Percentiles rank a stretch among this genome's conserved stretches.
phyloP scores from a whole-genome alignment of 1,140 invertebrate genomes.

The Danaus melanippus region DNA sequence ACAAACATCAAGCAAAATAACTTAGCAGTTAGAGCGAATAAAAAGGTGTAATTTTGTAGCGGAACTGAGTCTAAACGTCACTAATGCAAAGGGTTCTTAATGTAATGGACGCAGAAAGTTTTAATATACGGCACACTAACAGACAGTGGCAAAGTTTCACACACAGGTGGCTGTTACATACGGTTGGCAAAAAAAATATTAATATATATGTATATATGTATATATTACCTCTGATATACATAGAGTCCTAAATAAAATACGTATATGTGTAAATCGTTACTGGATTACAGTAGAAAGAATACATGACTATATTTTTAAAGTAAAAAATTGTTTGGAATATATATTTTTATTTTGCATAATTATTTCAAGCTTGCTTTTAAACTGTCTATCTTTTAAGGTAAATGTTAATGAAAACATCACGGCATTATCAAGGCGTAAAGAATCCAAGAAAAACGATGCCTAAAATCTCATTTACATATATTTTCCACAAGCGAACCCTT shows the following conservation, averaged over 20 bases:
- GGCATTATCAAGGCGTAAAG: too few species aligned
- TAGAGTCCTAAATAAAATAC: neutral
- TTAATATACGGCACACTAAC: slow-evolving; percentile 49
- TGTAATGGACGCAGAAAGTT: slow-evolving; percentile 49
- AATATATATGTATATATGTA: neutral
- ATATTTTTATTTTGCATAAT: too few species aligned
- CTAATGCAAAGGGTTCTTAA: slow-evolving; percentile 38
- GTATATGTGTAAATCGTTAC: too few species aligned
- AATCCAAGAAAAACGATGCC: too few species aligned
- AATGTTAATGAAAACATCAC: too few species aligned
- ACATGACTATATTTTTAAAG: too few species aligned
- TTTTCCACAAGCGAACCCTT: too few species aligned
- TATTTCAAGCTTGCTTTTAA: too few species aligned
- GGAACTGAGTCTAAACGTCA: slow-evolving; percentile 25
- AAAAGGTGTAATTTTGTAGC: slow-evolving; percentile 20
- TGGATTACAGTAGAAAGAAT: too few species aligned
- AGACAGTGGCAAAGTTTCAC: slow-evolving; percentile 36
- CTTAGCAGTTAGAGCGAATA: slow-evolving; percentile 14
- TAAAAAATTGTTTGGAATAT: neutral
- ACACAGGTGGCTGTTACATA: slow-evolving; percentile 13
- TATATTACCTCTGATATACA: slow-evolving; percentile 6
- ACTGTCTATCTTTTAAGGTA: too few species aligned
- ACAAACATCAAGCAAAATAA: slow-evolving; percentile 1
- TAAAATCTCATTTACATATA: too few species aligned
- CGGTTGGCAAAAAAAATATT: neutral